These are phyloP conservation scores for Cercopithecus mitis DNA, from an alignment of 2,797 vertebrate genomes.

Conservation along the genomic window DNA sequence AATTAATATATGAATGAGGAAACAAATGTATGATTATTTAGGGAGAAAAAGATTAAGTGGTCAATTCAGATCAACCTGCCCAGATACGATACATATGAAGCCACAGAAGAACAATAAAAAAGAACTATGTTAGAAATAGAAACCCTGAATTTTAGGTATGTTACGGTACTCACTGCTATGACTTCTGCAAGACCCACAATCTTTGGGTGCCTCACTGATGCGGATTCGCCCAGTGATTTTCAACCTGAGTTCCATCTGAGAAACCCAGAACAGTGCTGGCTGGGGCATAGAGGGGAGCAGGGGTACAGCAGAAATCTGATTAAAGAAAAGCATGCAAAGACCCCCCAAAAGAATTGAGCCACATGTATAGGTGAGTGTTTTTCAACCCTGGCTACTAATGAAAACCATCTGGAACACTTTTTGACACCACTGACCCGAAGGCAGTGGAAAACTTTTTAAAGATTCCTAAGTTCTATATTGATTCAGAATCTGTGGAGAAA, in stretches of 20 bases:
- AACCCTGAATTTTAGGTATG: not conserved
- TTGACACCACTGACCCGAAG: not conserved
- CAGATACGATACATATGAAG: not conserved
- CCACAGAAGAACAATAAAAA: not conserved
- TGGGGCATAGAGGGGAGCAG: not conserved
- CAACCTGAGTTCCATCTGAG: not conserved
- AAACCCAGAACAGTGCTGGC: constrained; percentile 12
- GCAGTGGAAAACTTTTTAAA: constrained; percentile 12
- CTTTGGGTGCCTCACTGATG: not conserved
- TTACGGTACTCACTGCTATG: not conserved
- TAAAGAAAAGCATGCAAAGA: not conserved
- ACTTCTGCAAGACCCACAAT: not conserved
- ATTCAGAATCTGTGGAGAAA: not conserved
- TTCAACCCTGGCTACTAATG: not conserved
- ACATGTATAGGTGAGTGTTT: not conserved
- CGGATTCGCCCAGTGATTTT: not conserved
- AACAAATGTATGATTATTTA: constrained; percentile 34
- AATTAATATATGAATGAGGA: not conserved
- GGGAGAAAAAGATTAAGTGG: constrained; percentile 35
- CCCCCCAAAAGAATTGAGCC: not conserved
- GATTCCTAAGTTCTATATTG: not conserved
- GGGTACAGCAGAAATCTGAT: not conserved
- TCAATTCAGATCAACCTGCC: constrained; percentile 31
- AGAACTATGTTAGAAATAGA: constrained; percentile 41
- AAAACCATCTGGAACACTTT: not conserved